phyloP scores from a whole-genome alignment of 2,113 vertebrate species.

The Indicator indicator region DNA sequence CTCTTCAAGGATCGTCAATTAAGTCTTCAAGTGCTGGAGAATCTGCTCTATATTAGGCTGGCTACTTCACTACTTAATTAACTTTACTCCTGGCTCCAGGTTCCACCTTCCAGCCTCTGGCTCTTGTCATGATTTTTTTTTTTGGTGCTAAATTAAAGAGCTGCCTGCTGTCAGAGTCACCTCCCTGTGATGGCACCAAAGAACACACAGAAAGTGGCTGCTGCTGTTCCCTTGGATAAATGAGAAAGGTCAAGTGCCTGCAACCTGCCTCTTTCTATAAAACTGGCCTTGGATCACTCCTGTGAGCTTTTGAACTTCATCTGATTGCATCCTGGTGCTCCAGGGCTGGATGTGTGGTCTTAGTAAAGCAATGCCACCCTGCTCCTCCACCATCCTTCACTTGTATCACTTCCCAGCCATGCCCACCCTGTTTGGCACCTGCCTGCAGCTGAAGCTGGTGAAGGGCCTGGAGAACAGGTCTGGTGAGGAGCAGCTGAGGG shows the following conservation, averaged over 20 bases:
- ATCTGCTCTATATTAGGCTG: background rate
- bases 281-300: background rate
- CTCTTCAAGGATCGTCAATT: background rate
- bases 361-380: rapidly evolving
- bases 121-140: background rate
- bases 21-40: background rate
- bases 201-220: background rate
- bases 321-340: background rate
- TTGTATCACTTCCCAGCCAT: rapidly evolving
- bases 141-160: background rate
- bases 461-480: too few species aligned
- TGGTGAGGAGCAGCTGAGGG: too few species aligned
- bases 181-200: background rate
- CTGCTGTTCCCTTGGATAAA: background rate
- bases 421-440: background rate
- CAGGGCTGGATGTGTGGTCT: background rate
- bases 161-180: background rate
- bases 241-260: constrained; percentile 7
- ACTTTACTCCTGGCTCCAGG: background rate
- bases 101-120: constrained; percentile 32
- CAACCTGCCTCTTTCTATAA: background rate
- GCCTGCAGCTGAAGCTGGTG: too few species aligned
- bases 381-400: background rate
- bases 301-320: rapidly evolving
- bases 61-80: constrained; percentile 23